Evolutionary conservation across 2,113 vertebrate species (phyloP).

Genomic region (Prionailurus viverrinus): DNA sequence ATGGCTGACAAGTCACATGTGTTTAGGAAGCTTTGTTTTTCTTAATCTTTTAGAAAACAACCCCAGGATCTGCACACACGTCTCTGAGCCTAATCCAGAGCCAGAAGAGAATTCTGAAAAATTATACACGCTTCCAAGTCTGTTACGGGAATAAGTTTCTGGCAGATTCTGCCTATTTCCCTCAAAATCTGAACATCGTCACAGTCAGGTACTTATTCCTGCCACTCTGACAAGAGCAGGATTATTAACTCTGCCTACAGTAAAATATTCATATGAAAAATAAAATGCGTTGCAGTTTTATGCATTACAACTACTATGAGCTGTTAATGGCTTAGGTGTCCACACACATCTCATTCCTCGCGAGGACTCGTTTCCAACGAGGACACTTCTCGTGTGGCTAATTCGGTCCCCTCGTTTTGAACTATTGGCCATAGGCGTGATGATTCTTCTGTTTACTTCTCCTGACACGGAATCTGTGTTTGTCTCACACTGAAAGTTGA

Average conservation of each 20-base stretch:
- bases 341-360: background rate
- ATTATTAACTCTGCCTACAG: background rate
- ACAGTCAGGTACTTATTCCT: background rate
- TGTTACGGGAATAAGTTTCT: background rate
- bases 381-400: background rate
- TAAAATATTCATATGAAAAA: background rate
- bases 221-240: background rate
- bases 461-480: background rate
- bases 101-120: background rate
- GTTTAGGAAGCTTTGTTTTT: conserved; percentile 11
- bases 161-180: background rate
- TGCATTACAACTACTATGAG: background rate
- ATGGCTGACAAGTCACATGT: background rate
- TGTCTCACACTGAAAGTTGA: background rate
- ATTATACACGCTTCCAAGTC: background rate
- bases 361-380: background rate
- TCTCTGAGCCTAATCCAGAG: background rate
- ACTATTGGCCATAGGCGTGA: background rate
- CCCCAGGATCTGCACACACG: background rate
- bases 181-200: background rate
- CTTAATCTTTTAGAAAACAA: background rate
- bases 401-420: background rate
- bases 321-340: background rate
- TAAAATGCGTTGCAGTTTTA: background rate
- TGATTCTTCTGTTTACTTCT: background rate